phyloP scores from a whole-genome alignment of 2,888 invertebrate genomes.

The Rhingia rostrata region DNA sequence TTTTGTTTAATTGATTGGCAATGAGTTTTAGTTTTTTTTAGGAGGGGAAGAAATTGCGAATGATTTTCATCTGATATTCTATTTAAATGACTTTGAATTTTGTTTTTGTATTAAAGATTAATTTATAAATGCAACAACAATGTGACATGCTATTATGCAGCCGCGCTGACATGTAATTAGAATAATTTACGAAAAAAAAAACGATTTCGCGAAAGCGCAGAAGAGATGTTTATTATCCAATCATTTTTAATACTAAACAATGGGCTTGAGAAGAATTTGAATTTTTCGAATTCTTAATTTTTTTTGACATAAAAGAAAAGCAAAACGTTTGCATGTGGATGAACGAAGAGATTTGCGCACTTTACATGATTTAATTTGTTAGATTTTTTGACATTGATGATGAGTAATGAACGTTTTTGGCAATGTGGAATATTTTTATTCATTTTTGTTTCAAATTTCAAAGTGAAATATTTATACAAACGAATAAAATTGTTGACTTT shows the following conservation, averaged over 20 bases:
- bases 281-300: constrained; percentile 6
- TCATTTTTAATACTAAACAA: neutral
- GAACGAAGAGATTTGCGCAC: neutral
- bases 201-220: neutral
- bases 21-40: neutral
- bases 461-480: neutral
- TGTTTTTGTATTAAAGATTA: neutral
- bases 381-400: constrained; percentile 19
- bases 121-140: neutral
- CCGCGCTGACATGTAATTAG: constrained; percentile 11
- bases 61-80: no score
- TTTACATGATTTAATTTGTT: constrained; percentile 7
- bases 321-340: neutral
- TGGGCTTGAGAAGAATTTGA: neutral
- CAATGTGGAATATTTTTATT: neutral
- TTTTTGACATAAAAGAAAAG: neutral
- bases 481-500: no score
- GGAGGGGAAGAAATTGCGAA: no score
- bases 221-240: neutral
- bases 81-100: neutral
- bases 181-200: constrained; percentile 12
- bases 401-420: constrained; percentile 21
- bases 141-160: constrained; percentile 17
- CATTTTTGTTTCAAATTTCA: neutral
- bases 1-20: neutral